Evolutionary conservation across 2,888 invertebrate species (phyloP), one percentile per base, ranked within the genome.

Genomic region (Drosophila conformis): DNA sequence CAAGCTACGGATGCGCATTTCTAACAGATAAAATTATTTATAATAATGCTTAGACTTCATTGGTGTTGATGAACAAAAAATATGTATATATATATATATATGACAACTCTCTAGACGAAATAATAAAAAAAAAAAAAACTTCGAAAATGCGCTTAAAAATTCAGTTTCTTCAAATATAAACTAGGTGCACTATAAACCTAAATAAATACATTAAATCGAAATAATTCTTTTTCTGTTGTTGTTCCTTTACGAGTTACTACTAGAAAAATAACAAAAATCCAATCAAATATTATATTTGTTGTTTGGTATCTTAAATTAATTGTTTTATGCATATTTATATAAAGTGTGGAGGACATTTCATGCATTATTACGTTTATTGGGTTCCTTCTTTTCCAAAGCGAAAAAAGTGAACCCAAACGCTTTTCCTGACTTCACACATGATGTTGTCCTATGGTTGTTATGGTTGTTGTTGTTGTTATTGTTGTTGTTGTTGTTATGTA

Each of bases 161-260:
- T 36, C 5, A 25, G 29, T 36, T 21, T 31, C 13, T 62, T 53
- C 46, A 35, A 46, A 36, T 67, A 48, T 10, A 56, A 29, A 54
- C 59, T 73, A 61, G 35, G 25, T 49, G 56, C 56, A 27, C 52
- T 63, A 75, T 46, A 59, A 46, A 48, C 42, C 52, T 70, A 75
- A 75, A 75, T 75, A 75, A 75, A 75, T 75, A 75, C 52, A 58
- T 56, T 38, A 27, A 56, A 56, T 29, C 38, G 27, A 40, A 56
- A 13, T 62, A 21, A 48, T 11, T 31, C 11, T 29, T 51, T 4
- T 29, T 29, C 3, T 27, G 2, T 27, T 57, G 15, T 31, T 31
- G 2, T 36, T 40, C 33, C 8, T 27, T 27, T 35, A 31, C n/a
- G 25, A 53, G 36, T 35, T 65, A 36, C 10, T 29, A 31, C 63